These are phyloP conservation scores for Cololabis saira DNA, from an alignment of 2,113 vertebrate species.

Conservation along the genomic window DNA sequence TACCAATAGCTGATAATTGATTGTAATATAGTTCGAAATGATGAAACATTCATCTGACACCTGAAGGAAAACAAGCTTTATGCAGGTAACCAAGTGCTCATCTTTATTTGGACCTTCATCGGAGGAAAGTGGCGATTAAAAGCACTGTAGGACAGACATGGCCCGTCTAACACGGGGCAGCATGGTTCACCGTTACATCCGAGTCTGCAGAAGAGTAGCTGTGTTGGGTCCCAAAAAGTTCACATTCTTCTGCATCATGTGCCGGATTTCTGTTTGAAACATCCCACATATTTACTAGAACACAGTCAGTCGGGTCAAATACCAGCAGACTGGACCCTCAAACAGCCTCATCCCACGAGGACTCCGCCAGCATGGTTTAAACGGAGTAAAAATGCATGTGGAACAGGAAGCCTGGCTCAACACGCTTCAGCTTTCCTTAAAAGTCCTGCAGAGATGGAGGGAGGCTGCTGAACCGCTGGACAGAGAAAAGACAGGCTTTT, in stretches of 20 bases:
- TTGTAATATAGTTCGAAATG: too few relatives aligned
- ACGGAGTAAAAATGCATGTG: constrained; percentile 37
- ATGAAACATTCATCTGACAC: too few relatives aligned
- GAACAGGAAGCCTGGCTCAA: constrained; percentile 48
- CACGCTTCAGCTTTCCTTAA: constrained; percentile 16
- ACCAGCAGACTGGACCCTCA: constrained; percentile 28
- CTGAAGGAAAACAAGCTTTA: neutral
- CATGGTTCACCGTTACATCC: neutral
- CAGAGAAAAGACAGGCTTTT: neutral
- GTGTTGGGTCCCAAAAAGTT: constrained; percentile 49
- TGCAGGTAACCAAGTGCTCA: neutral
- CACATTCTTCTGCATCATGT: constrained; percentile 37
- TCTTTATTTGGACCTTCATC: neutral
- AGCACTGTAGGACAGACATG: too few relatives aligned
- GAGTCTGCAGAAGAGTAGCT: constrained; percentile 2
- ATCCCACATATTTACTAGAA: constrained; percentile 38
- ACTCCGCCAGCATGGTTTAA: constrained; percentile 10
- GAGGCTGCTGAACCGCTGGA: neutral
- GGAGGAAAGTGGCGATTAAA: neutral
- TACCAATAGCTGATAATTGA: too few relatives aligned
- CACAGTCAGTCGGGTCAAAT: constrained; percentile 21
- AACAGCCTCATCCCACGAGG: constrained; percentile 26
- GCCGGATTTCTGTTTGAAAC: constrained; percentile 29
- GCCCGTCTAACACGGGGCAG: too few relatives aligned
- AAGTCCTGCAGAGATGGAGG: constrained; percentile 9